Base-by-base conservation (phyloP, 2,797 vertebrate genomes). In the Atherinosoma microstoma region DNA sequence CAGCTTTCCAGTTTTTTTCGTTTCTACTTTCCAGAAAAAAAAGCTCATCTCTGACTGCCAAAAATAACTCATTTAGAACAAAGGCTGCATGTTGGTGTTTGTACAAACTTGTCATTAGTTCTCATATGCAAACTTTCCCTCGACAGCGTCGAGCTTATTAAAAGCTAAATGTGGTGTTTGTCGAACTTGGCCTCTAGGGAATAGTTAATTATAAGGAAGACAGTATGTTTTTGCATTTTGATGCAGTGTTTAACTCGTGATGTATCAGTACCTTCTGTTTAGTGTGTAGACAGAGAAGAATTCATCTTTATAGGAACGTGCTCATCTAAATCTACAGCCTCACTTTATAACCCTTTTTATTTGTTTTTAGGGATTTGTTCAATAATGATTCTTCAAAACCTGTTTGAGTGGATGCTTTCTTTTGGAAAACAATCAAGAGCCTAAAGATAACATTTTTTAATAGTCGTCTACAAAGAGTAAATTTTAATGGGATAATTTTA, bases 31-130 rank as follows among this genome's bases (percentile, higher is more conserved):
- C 64, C 79, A 88, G 78, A 73, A 84, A 89, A 42, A 88, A 82
- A 84, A 80, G 70, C 86, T 89, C 83, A 82, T 92, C 73, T 89
- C 78, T 18, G 45, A 67, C 67, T 63, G 79, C 90, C 92, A 91
- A 81, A 92, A 92, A 93, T 92, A 93, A 80, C 83, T 82, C 58
- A 15, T 45, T 22, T 51, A 83, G 83, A 91, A 93, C 89, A 93
- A 92, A 92, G 87, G 79, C 86, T 84, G 86, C 85, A 89, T 89
- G 83, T 76, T 88, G 70, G 68, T 87, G 85, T 89, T 90, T 88
- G 75, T 59, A 30, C 79, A 84, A 90, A 92, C 84, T 82, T 91
- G 87, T 91, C 92, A 89, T 88, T 88, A 92, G 87, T 86, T 87
- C 75, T 87, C 70, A 32, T 81, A 70, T n/a, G 64, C 85, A 90